Percentiles rank a stretch among this genome's conserved stretches.
phyloP scores from a whole-genome alignment of 2,888 invertebrate species.

The Creontiades dilutus region DNA sequence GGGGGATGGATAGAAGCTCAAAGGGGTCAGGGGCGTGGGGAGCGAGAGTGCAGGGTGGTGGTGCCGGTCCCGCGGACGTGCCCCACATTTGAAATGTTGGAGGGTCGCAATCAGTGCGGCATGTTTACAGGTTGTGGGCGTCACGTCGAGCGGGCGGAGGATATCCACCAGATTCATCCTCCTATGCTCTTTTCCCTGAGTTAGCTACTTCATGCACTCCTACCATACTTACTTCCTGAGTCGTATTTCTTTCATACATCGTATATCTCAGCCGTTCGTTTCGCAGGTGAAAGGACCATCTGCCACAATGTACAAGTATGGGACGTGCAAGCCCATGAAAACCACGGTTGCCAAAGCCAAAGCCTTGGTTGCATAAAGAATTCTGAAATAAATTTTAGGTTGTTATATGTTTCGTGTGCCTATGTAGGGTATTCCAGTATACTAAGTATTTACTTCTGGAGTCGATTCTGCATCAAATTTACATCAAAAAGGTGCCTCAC shows the following conservation, averaged over 20 bases:
- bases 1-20: neutral
- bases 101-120: slow-evolving; percentile 26
- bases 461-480: no score
- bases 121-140: slow-evolving; percentile 31
- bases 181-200: neutral
- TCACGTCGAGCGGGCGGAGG: neutral
- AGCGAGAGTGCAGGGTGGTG: neutral
- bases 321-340: no score
- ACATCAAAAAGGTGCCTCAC: no score
- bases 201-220: neutral
- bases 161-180: neutral
- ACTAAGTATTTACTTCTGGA: no score
- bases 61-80: neutral
- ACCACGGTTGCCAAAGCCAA: no score
- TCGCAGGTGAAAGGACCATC: no score
- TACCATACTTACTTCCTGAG: neutral
- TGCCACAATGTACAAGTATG: no score
- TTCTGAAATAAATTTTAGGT: no score
- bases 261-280: no score
- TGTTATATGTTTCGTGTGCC: no score
- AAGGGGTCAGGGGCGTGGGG: neutral
- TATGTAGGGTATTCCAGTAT: no score
- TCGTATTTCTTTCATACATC: neutral
- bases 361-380: no score
- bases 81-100: slow-evolving; percentile 32